Evolutionary conservation across 1,140 invertebrate species (phyloP), one percentile per base, ranked within the genome.

Genomic region (Hyles euphorbiae): DNA sequence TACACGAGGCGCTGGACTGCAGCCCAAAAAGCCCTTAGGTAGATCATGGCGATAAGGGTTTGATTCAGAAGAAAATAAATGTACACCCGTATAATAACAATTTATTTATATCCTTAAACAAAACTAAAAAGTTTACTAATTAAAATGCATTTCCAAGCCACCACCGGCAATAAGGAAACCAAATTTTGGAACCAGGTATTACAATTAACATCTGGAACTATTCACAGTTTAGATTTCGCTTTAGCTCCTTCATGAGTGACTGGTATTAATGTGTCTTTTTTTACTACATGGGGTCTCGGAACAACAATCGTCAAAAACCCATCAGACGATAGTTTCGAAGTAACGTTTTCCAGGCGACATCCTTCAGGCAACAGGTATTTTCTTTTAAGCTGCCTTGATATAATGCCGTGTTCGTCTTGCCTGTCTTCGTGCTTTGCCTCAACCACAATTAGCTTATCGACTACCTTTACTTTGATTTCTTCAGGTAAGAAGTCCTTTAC

Each of bases 391-490:
- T 95, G 93, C 34, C 94, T 90, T 0, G 92, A 92, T 34, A 95
- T 91, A 63, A 87, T 95, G 3, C 94, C 95, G 68, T 94, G 91
- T 56, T 95, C 92, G 70, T 96, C 94, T 67, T 93, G 91, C 74
- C 92, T 94, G 72, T 96, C 94, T 77, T 96, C 94, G 74, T 97
- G 95, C 86, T 95, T 95, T 0, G 93, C 95, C 78, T 95, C 92
- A 4, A 97, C 92, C n/a, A 96, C 89, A 53, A 97, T 91, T 56
- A 88, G 92, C 63, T 93, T 94, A 65, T 95, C 94, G 5, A 92
- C 90, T 0, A 94, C 94, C 81, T 96, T 97, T 0, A 98, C 95
- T 10, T 91, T 93, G 34, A 98, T 94, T 86, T 98, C 96, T 63
- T 96, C 92, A 0, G 96, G 96, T 36, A 91, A 90, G 83, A 96